Base-by-base conservation (phyloP, 2,797 vertebrate species). In the Ceryle rudis region DNA sequence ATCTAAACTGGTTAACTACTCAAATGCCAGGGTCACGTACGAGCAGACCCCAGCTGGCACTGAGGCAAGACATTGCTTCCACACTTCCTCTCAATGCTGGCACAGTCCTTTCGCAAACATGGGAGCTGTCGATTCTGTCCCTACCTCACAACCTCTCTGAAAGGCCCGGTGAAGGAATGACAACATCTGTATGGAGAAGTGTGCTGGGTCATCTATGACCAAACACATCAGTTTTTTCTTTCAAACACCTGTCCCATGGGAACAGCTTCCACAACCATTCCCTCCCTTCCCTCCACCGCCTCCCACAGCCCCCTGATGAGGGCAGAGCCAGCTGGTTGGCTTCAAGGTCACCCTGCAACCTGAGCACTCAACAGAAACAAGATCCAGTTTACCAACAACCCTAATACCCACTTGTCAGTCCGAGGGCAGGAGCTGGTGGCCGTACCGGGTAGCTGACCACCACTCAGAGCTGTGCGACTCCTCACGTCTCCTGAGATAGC, bases 171-270 rank as follows among this genome's bases (percentile, higher is more conserved):
- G 22, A 62, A 39, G 23, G 67, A 37, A 23, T 25, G 39, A 35
- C 9, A 16, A 65, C 46, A 44, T 3, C 44, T 29, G 3, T 5
- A 3, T 0, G 10, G 52, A 47, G 46, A 31, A 28, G n/a, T 0
- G 2, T 2, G 10, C 20, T 25, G 19, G 44, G 47, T 60, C 29
- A n/a, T 6, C 47, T 6, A 14, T 0, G 5, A 60, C 12, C 5
- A 28, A 17, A n/a, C 21, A 39, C 5, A 9, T 10, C 11, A 9
- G 4, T 14, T 21, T n/a, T 55, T 54, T 5, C 28, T 8, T 21
- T 21, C 3, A 19, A 14, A n/a, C 54, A 14, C 52, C 54, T 21
- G 12, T 18, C 54, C 29, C 54, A 55, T 5, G 54, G 31, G 31
- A n/a, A 55, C 54, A 21, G 31, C 31, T n/a, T 21, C 31, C 31